Evolutionary conservation across 2,113 vertebrate species (phyloP).

Genomic region (Dascyllus trimaculatus): DNA sequence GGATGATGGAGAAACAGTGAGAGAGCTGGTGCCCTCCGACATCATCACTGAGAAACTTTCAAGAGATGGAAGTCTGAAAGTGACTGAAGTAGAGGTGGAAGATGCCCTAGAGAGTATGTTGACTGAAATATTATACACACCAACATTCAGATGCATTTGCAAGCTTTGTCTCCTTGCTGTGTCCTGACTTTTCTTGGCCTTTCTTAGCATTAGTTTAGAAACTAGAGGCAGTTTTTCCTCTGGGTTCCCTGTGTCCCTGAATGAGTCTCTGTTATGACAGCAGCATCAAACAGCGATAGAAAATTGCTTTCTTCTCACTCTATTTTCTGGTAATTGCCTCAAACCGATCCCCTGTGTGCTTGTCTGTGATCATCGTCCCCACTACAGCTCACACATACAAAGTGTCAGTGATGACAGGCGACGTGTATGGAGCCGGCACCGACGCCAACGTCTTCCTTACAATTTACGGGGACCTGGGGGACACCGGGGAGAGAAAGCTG

Average conservation of each 20-base stretch:
- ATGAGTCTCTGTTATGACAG: conserved; percentile 31
- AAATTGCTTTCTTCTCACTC: conserved; percentile 35
- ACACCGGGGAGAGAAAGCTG: conserved; percentile 95
- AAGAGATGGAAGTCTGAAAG: conserved; percentile 92
- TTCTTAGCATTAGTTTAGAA: conserved; percentile 17
- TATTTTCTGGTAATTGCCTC: conserved; percentile 13
- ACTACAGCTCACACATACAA: conserved; percentile 90
- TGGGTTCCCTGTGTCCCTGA: neutral
- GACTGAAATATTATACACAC: neutral
- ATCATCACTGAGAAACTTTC: conserved; percentile 95
- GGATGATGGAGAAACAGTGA: conserved; percentile 92
- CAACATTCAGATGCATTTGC: neutral
- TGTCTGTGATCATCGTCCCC: conserved; percentile 23
- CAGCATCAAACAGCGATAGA: neutral
- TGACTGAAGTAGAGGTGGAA: conserved; percentile 93
- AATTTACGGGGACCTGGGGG: conserved; percentile 94
- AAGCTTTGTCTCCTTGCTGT: neutral
- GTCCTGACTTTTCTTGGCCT: neutral
- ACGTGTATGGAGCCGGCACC: conserved; percentile 90
- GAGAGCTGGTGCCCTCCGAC: conserved; percentile 94
- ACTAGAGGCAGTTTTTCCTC: neutral
- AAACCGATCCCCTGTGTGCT: neutral
- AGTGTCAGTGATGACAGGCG: conserved; percentile 93
- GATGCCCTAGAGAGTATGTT: conserved; percentile 95
- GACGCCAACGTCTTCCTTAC: conserved; percentile 97